These are phyloP conservation scores for Cryptoleucopteryx plumbea DNA, from an alignment of 2,113 vertebrate genomes.

Conservation along the genomic window DNA sequence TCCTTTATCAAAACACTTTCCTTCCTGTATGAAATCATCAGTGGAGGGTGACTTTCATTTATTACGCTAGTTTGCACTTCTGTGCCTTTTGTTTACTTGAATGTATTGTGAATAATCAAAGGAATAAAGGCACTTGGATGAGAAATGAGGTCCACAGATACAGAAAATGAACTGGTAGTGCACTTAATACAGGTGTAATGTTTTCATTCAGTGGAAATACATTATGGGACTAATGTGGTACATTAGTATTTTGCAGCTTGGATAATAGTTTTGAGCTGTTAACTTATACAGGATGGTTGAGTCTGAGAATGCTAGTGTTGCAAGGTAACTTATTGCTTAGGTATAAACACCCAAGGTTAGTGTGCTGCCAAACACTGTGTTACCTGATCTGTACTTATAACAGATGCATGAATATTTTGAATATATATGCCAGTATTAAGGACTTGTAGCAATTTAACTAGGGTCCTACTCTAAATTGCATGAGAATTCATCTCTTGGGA, in stretches of 20 bases:
- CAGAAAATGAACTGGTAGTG: conserved; percentile 13
- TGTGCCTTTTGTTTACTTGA: conserved; percentile 50
- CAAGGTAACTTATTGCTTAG: conserved; percentile 21
- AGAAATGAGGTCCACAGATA: not conserved
- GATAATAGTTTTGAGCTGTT: not conserved
- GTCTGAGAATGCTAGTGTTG: not conserved
- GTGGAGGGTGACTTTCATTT: not conserved
- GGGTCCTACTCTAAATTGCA: not conserved
- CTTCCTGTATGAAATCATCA: conserved; percentile 12
- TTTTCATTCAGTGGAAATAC: not conserved
- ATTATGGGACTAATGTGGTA: not conserved
- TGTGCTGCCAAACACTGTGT: conserved; percentile 3
- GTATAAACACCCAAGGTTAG: not conserved
- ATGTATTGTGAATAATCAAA: conserved; percentile 35
- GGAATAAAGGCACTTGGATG: conserved; percentile 29
- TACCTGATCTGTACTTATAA: not conserved
- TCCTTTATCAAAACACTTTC: conserved; percentile 11
- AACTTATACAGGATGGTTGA: not conserved
- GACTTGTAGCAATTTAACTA: not conserved
- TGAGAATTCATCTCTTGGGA: not conserved
- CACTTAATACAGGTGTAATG: not conserved
- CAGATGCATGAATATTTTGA: not conserved
- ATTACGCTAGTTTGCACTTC: conserved; percentile 39
- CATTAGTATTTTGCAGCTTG: not conserved
- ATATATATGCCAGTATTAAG: conserved; percentile 35